phyloP scores from a whole-genome alignment of 1,140 invertebrate genomes.

The Orussus abietinus region DNA sequence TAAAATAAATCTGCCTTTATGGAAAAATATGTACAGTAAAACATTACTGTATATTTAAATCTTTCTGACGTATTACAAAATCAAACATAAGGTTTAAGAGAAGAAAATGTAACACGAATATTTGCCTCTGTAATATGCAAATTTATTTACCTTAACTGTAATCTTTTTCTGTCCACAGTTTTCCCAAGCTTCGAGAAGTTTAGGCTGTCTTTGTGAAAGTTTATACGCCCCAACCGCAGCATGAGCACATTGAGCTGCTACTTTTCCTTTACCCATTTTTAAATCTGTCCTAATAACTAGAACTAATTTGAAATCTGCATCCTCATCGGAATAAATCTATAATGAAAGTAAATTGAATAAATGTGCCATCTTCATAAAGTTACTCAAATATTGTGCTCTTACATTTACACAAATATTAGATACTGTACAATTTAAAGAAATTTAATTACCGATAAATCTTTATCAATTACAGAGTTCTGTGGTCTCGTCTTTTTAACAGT shows the following conservation, averaged over 20 bases:
- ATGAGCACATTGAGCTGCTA: slow-evolving; percentile 89
- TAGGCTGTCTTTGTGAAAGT: slow-evolving; percentile 59
- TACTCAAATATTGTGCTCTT: too few relatives aligned
- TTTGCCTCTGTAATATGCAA: too few relatives aligned
- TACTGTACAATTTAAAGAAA: background rate
- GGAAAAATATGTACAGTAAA: too few relatives aligned
- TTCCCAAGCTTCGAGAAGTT: slow-evolving; percentile 71
- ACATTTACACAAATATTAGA: background rate
- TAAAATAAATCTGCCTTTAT: too few relatives aligned
- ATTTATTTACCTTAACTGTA: slow-evolving; percentile 67
- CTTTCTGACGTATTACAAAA: too few relatives aligned
- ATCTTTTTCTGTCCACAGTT: slow-evolving; percentile 78
- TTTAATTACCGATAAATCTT: too few relatives aligned
- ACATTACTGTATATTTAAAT: too few relatives aligned
- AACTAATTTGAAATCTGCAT: slow-evolving; percentile 72
- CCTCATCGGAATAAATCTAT: slow-evolving; percentile 18
- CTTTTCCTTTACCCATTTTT: slow-evolving; percentile 93
- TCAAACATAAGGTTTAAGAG: too few relatives aligned
- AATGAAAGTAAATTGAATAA: background rate
- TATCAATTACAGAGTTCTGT: background rate
- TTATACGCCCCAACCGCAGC: slow-evolving; percentile 80
- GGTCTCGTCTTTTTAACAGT: background rate
- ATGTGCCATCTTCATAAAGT: too few relatives aligned
- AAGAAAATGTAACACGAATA: too few relatives aligned
- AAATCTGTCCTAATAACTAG: slow-evolving; percentile 85